These are phyloP conservation scores for Parascotia fuliginaria DNA, from an alignment of 2,888 invertebrate genomes.

Conservation along the genomic window DNA sequence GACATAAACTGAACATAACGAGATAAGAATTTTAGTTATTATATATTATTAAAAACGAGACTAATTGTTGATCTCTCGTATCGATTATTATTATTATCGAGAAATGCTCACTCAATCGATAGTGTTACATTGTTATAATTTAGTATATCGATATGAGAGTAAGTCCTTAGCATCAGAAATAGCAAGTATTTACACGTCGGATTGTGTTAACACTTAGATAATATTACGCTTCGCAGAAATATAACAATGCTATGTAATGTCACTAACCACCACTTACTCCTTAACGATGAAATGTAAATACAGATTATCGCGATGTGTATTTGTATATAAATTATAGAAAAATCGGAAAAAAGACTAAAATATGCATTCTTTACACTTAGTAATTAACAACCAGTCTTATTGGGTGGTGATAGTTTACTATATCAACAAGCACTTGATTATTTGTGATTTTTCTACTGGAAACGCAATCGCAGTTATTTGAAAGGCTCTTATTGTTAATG, in stretches of 20 bases:
- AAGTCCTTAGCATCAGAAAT: constrained; percentile 35
- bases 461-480: constrained; percentile 1
- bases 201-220: constrained; percentile 32
- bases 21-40: constrained; percentile 25
- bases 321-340: constrained; percentile 68
- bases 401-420: constrained; percentile 46
- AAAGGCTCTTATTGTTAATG: neutral
- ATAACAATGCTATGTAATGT: constrained; percentile 35
- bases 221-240: constrained; percentile 34
- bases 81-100: no score
- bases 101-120: constrained; percentile 40
- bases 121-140: constrained; percentile 22
- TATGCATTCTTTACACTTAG: constrained; percentile 45
- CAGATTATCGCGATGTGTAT: constrained; percentile 57
- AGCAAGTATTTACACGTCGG: constrained; percentile 24
- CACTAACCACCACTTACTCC: constrained; percentile 33
- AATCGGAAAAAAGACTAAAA: constrained; percentile 68
- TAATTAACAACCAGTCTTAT: constrained; percentile 49
- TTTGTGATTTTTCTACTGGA: constrained; percentile 27
- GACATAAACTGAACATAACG: constrained; percentile 22
- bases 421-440: constrained; percentile 31
- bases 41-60: constrained; percentile 19
- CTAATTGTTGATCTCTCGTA: constrained; percentile 30
- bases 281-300: constrained; percentile 48
- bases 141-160: constrained; percentile 38